Evolutionary conservation across 1,140 invertebrate genomes (phyloP), one percentile per base, ranked within the genome.

Genomic region (Megathymus violae): DNA sequence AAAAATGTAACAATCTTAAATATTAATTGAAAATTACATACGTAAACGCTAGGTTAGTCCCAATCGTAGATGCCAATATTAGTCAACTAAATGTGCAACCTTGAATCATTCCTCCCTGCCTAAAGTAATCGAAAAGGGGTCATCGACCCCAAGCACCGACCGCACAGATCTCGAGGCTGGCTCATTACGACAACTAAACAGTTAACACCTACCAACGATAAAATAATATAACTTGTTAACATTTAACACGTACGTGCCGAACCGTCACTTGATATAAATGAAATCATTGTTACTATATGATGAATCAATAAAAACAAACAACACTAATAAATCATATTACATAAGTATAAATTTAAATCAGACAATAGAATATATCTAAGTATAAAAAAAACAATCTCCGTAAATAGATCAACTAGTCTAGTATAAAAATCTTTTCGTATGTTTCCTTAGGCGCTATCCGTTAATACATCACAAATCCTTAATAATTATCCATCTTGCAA

Each of bases 371-470:
- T 91, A 91, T 91, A 90, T 92, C 87, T 91, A 91, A 92, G 86
- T 91, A 91, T 91, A n/a, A 91, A 91, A 91, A 91, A 91, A 92
- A 92, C 90, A 91, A 92, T 91, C 89, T 91, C 89, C 89, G 89
- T 92, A 92, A 91, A 92, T 91, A 91, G 89, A 89, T 91, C 84
- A 85, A 89, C 88, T 92, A 88, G 77, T 89, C 85, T 91, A 91
- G 89, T 92, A 91, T 92, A 92, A 91, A 92, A 92, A 91, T 88
- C 87, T 92, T 91, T 91, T 91, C 89, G 87, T 91, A 91, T 91
- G 88, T 91, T 89, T 92, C 80, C 90, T 92, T 91, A 91, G 91
- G 88, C 86, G 91, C 91, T 92, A 92, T 91, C 91, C 91, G 81
- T 91, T 90, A 90, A 89, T 89, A 91, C 88, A 92, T 92, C 89